These are phyloP conservation scores for Ophion costatus DNA, from an alignment of 2,888 invertebrate species.

Conservation along the genomic window DNA sequence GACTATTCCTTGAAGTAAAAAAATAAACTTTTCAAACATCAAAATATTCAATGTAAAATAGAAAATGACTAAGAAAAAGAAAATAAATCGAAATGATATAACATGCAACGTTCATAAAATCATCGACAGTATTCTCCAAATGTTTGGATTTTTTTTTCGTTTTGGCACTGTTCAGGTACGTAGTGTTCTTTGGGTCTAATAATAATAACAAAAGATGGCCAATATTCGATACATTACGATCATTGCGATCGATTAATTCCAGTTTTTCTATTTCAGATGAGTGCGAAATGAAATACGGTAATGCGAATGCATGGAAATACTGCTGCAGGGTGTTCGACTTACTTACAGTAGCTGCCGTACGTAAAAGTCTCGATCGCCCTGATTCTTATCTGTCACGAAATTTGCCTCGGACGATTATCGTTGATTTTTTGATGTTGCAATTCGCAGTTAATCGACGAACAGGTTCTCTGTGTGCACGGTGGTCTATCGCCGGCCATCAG, in stretches of 20 bases:
- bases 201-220: not conserved
- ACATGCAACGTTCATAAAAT: no score
- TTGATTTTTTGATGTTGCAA: constrained; percentile 9
- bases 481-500: constrained; percentile 98
- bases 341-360: constrained; percentile 97
- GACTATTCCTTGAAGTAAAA: no score
- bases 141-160: no score
- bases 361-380: constrained; percentile 76
- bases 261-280: constrained; percentile 88
- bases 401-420: not conserved
- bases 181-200: no score
- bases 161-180: no score
- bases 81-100: no score
- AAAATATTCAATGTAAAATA: no score
- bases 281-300: constrained; percentile 99
- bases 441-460: constrained; percentile 96
- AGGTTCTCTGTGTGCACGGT: constrained; percentile 98
- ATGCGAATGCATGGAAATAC: constrained; percentile 99
- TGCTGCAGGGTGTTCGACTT: constrained; percentile 99
- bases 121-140: no score
- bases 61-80: no score
- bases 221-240: not conserved
- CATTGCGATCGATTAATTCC: constrained; percentile 6
- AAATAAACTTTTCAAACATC: no score
- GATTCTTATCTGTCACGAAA: not conserved